These are phyloP conservation scores for Xiphophorus hellerii DNA, from an alignment of 2,113 vertebrate genomes.

Conservation along the genomic window DNA sequence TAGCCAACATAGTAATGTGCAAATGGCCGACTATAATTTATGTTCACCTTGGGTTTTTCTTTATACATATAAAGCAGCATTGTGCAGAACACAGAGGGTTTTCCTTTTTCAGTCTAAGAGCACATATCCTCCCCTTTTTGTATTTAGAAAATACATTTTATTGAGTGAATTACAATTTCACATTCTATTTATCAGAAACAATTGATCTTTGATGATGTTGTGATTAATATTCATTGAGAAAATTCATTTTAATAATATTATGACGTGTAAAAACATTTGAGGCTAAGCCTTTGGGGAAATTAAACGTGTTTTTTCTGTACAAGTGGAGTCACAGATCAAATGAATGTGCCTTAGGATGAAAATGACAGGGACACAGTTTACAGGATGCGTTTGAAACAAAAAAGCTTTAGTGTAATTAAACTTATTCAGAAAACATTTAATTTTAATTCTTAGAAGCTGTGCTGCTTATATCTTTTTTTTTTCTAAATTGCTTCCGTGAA, in stretches of 20 bases:
- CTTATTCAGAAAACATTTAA: not conserved
- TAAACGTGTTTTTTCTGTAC: not conserved
- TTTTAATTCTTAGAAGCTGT: not conserved
- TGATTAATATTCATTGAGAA: not conserved
- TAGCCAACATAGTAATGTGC: conserved; percentile 7
- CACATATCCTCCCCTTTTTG: too few relatives aligned
- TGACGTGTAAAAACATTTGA: not conserved
- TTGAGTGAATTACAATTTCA: not conserved
- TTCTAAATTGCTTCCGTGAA: not conserved
- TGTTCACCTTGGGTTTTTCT: conserved; percentile 1
- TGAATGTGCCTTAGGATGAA: conserved; percentile 5
- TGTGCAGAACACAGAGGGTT: not conserved
- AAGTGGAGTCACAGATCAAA: not conserved
- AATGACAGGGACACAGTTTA: not conserved
- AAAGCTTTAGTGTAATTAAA: not conserved
- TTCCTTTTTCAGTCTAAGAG: not conserved
- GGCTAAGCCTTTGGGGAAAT: not conserved
- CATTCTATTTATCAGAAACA: not conserved
- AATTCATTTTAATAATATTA: not conserved
- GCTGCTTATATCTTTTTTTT: not conserved
- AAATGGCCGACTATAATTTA: conserved; percentile 14
- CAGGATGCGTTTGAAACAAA: not conserved
- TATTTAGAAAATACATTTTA: not conserved
- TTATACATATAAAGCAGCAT: not conserved
- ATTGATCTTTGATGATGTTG: not conserved